Evolutionary conservation across 2,113 vertebrate species (phyloP).

Genomic region (Suncus etruscus): DNA sequence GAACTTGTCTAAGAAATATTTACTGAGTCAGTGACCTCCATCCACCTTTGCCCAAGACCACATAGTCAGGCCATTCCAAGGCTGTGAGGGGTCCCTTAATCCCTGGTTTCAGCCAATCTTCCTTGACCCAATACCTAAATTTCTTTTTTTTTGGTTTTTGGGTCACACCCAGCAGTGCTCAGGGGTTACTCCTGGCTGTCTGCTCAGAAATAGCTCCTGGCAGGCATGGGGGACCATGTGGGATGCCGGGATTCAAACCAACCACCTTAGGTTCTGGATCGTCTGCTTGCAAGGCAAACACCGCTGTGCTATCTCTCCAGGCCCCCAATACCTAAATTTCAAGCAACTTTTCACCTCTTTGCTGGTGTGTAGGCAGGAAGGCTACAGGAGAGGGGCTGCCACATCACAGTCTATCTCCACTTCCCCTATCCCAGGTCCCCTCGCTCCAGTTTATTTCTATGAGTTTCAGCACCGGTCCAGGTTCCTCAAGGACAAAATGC

Average conservation of each 20-base stretch:
- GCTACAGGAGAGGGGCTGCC: neutral
- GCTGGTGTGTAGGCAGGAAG: neutral
- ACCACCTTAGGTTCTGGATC: too few species aligned
- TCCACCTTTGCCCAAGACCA: neutral
- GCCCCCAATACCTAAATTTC: too few species aligned
- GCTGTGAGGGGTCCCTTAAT: neutral
- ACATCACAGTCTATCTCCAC: neutral
- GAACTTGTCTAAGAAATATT: neutral
- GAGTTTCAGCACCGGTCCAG: constrained; percentile 89
- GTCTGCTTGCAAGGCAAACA: too few species aligned
- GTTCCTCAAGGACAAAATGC: constrained; percentile 73
- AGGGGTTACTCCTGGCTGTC: too few species aligned
- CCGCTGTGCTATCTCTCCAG: too few species aligned
- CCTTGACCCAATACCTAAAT: neutral
- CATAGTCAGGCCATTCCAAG: neutral
- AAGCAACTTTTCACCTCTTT: neutral
- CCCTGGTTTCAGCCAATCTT: neutral
- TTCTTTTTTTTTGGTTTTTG: too few species aligned
- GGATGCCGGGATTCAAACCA: too few species aligned
- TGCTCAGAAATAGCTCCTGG: too few species aligned
- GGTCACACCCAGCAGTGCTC: too few species aligned
- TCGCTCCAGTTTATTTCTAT: constrained; percentile 90
- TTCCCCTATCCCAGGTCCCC: constrained; percentile 84
- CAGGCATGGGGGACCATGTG: too few species aligned
- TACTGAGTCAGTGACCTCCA: constrained; percentile 15